A percentile compares a stretch with the other conserved stretches of the same genome.
phyloP scores from a whole-genome alignment of 2,113 vertebrate genomes.

The Rhinoptilus africanus region DNA sequence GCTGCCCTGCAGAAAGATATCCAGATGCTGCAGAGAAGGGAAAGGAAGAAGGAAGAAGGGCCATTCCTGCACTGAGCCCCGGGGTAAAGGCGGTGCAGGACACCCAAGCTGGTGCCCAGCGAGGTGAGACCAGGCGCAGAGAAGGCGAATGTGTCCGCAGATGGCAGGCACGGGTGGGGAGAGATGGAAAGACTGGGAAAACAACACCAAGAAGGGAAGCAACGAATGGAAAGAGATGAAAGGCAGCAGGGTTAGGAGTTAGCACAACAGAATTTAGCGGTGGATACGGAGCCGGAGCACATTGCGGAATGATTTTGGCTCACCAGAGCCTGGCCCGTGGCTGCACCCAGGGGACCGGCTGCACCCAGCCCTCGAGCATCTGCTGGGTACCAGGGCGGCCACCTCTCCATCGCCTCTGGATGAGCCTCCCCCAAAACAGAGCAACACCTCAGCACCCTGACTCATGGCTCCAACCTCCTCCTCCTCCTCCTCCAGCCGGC shows the following conservation, averaged over 20 bases:
- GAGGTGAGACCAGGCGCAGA: not conserved
- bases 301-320: rapidly evolving
- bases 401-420: not conserved
- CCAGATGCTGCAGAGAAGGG: not conserved
- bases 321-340: not conserved
- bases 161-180: not conserved
- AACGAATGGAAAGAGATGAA: not conserved
- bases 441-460: not conserved
- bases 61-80: not conserved
- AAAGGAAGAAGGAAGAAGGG: not conserved
- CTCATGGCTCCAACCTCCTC: not conserved
- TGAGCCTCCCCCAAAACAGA: not conserved
- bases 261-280: not conserved
- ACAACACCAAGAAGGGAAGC: not conserved
- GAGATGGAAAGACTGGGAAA: not conserved
- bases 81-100: not conserved
- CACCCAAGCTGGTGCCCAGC: not conserved
- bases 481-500: not conserved
- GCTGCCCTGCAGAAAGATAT: slow-evolving; percentile 12
- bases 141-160: not conserved
- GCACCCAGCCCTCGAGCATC: not conserved
- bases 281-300: rapidly evolving
- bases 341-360: not conserved
- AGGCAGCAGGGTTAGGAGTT: not conserved
- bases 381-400: not conserved